Conservation (phyloP, 2,888 invertebrate genomes). For the Tiliacea citrago region DNA sequence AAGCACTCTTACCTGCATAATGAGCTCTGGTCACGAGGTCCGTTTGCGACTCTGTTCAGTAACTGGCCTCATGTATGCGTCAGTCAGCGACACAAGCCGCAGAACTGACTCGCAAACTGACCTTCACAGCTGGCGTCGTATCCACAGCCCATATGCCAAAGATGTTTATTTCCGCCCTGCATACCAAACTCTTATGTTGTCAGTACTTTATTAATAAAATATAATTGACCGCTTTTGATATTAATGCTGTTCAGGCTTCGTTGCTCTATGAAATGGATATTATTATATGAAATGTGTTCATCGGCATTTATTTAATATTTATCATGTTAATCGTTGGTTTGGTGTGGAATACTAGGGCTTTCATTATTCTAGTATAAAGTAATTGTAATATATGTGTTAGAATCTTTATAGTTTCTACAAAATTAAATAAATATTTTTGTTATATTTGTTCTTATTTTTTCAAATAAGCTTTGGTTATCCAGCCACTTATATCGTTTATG, state of each 20-base stretch:
- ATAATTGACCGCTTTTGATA: slow-evolving; percentile 7
- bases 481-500: not conserved
- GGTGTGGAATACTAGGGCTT: slow-evolving; percentile 12
- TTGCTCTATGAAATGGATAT: slow-evolving; percentile 24
- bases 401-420: slow-evolving; percentile 33
- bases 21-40: not conserved
- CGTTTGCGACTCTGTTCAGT: not conserved
- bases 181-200: slow-evolving; percentile 12
- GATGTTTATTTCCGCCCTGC: not conserved
- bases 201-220: slow-evolving; percentile 32
- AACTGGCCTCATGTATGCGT: not conserved
- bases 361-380: slow-evolving; percentile 27
- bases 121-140: not conserved
- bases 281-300: slow-evolving; percentile 37
- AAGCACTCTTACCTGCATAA: not conserved
- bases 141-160: not conserved
- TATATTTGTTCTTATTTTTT: slow-evolving; percentile 36
- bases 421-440: slow-evolving; percentile 54
- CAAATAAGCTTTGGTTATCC: not conserved
- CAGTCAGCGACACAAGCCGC: not conserved
- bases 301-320: slow-evolving; percentile 28
- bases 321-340: slow-evolving; percentile 33
- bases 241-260: slow-evolving; percentile 21
- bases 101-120: not conserved
- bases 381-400: slow-evolving; percentile 17